Conservation (phyloP, 2,888 invertebrate species). For the Acleris sparsana region DNA sequence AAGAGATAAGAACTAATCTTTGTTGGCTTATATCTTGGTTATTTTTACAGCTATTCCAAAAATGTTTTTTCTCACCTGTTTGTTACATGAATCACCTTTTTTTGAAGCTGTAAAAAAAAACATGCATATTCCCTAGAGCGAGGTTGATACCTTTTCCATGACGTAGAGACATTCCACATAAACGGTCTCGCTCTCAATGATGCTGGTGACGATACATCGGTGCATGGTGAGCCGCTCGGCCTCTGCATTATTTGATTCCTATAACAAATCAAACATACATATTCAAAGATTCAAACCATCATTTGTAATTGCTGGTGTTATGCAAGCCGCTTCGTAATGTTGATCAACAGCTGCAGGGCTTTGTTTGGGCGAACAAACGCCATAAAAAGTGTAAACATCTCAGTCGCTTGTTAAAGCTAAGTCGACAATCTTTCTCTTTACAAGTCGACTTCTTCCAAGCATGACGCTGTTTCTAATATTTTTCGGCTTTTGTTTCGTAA, state of each 20-base stretch:
- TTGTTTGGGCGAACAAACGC: constrained; percentile 53
- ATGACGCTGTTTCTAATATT: constrained; percentile 48
- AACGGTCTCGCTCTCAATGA: constrained; percentile 95
- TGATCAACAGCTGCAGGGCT: constrained; percentile 50
- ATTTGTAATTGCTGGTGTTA: constrained; percentile 41
- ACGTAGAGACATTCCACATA: constrained; percentile 96
- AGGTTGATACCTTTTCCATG: constrained; percentile 89
- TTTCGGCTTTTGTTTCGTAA: constrained; percentile 45
- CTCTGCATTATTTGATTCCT: constrained; percentile 84
- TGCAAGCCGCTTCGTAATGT: constrained; percentile 45
- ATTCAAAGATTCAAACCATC: constrained; percentile 24
- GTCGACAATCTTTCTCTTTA: constrained; percentile 37
- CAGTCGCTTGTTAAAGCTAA: constrained; percentile 23
- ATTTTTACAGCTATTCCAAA: too few species aligned
- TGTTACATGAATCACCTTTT: too few species aligned
- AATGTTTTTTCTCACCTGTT: too few species aligned
- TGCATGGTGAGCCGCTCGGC: constrained; percentile 93
- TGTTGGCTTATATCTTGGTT: too few species aligned
- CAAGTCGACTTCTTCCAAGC: constrained; percentile 41
- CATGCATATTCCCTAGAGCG: too few species aligned
- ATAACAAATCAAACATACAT: constrained; percentile 40
- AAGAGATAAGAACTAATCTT: too few species aligned
- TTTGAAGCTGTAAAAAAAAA: too few species aligned
- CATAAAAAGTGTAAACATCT: constrained; percentile 46
- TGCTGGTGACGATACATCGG: constrained; percentile 93